Evolutionary conservation across 2,113 vertebrate species (phyloP).

Genomic region (Athene noctua): DNA sequence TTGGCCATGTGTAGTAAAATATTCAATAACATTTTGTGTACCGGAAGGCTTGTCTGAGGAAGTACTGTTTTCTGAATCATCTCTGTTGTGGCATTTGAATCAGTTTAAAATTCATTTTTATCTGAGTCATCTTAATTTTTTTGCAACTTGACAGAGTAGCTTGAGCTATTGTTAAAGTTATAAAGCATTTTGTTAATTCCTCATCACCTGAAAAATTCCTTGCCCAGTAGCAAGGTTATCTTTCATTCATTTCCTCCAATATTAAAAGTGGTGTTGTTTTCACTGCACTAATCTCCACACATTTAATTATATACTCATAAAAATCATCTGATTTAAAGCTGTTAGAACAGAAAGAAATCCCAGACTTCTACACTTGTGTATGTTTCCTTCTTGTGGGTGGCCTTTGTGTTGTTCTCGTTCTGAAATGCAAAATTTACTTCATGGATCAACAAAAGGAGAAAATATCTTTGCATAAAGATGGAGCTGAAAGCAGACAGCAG

Average conservation of each 20-base stretch:
- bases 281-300: neutral
- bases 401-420: neutral
- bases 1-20: neutral
- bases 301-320: neutral
- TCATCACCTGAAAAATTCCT: neutral
- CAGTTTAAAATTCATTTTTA: neutral
- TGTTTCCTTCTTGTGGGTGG: neutral
- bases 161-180: neutral
- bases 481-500: neutral
- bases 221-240: neutral
- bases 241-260: neutral
- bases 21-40: neutral
- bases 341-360: neutral
- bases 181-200: neutral
- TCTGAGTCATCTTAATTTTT: slow-evolving; percentile 1
- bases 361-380: neutral
- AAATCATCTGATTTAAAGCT: neutral
- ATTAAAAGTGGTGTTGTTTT: neutral
- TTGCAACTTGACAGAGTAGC: neutral
- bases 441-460: neutral
- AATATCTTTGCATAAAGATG: neutral
- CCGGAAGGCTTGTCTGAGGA: neutral
- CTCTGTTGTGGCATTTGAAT: neutral
- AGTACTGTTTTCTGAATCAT: neutral
- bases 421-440: neutral